Evolutionary conservation across 2,797 vertebrate genomes (phyloP), one percentile per base, ranked within the genome.

Genomic region (Sebastes iracundus): DNA sequence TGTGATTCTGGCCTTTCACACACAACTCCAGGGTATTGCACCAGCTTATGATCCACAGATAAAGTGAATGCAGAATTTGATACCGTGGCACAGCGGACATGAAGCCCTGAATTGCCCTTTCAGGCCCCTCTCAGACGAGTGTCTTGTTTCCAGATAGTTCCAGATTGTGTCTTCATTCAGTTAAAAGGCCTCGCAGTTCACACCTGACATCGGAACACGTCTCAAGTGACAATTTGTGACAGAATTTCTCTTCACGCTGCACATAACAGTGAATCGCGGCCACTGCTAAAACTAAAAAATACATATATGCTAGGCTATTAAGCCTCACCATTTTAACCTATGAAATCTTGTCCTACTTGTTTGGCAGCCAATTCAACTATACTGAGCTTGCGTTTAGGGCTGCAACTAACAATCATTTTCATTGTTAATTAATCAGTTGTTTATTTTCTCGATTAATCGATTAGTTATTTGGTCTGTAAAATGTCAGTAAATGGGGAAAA

Each of bases 31-130:
- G 28, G 4, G 1, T 38, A 46, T 53, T 85, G 23, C 52, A 69
- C 73, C 59, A 66, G 72, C 16, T 56, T 61, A 59, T 56, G 53
- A 58, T 73, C 4, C 3, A 11, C 49, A 69, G 56, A 75, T 38
- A n/a, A 65, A 52, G 14, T 58, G 28, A 65, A 62, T 71, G 56
- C 64, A 66, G 70, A 78, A 77, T 78, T 69, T 76, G 61, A 81
- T 59, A 75, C 30, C 8, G 14, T 38, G 11, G 13, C 6, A 60
- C 49, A 65, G 52, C 65, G 80, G 72, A 79, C 42, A 70, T 71
- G 61, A 63, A 53, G 60, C 11, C 3, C 25, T 30, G 25, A 28
- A 22, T 16, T 55, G 16, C 46, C 14, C 30, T 33, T 64, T 68
- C 46, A 53, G 20, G n/a, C 32, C 4, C 38, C 22, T 1, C 33